phyloP scores from a whole-genome alignment of 1,140 invertebrate species.

The Caenorhabditis briggsae region DNA sequence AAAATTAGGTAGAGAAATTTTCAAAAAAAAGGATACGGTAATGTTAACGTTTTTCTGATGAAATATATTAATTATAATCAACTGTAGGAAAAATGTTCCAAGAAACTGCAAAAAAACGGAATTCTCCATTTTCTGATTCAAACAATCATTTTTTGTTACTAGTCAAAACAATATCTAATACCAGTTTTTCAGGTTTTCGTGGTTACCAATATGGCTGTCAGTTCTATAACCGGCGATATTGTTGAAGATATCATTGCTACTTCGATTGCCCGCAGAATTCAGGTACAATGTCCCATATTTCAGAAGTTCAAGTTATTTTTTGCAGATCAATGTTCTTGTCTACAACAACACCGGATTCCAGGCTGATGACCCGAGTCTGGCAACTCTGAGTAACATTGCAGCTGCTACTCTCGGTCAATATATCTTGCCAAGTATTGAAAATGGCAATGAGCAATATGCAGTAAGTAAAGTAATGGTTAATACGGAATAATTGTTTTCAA shows the following conservation, averaged over 20 bases:
- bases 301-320: too few relatives aligned
- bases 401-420: background rate
- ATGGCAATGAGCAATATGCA: background rate
- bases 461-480: background rate
- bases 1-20: too few relatives aligned
- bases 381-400: background rate
- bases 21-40: too few relatives aligned
- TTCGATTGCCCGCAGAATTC: slow-evolving; percentile 6
- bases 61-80: too few relatives aligned
- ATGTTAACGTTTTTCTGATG: too few relatives aligned
- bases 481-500: background rate
- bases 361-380: background rate
- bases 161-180: too few relatives aligned
- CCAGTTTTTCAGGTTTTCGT: background rate
- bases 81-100: too few relatives aligned
- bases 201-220: background rate
- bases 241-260: background rate
- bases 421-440: background rate
- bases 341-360: slow-evolving; percentile 23
- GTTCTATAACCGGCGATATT: background rate
- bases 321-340: slow-evolving; percentile 14
- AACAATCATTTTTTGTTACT: too few relatives aligned
- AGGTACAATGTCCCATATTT: background rate
- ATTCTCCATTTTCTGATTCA: too few relatives aligned
- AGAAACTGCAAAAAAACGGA: too few relatives aligned